Evolutionary conservation across 1,140 invertebrate genomes (phyloP).

Genomic region (Brachionus asplanchnoidis): DNA sequence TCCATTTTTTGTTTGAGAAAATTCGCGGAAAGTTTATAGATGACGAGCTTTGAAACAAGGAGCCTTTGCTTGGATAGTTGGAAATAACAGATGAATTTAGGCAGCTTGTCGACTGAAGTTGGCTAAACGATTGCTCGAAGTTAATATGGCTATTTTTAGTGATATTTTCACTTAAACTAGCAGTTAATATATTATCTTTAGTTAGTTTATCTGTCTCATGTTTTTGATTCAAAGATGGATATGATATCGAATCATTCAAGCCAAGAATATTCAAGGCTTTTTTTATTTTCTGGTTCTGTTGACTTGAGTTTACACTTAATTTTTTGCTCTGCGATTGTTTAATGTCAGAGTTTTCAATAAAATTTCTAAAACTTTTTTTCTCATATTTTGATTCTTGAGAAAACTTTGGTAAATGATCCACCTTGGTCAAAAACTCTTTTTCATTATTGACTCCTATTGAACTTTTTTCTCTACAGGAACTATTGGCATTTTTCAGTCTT

Average conservation of each 20-base stretch:
- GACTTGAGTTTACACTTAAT: neutral
- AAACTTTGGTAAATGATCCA: neutral
- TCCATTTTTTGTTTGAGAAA: slow-evolving; percentile 17
- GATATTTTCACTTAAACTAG: neutral
- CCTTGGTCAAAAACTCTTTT: too few species aligned
- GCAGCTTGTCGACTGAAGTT: neutral
- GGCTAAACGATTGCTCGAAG: neutral
- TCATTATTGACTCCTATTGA: neutral
- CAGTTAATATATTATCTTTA: neutral
- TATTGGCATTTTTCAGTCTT: neutral
- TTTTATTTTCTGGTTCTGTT: slow-evolving; percentile 20
- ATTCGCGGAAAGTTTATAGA: slow-evolving; percentile 18
- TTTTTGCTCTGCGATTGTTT: neutral
- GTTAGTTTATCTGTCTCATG: neutral
- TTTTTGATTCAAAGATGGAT: neutral
- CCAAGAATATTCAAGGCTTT: slow-evolving; percentile 29
- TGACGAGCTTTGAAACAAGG: neutral
- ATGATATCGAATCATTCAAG: slow-evolving; percentile 18
- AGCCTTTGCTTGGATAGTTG: neutral
- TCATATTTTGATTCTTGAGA: neutral
- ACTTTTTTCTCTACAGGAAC: neutral
- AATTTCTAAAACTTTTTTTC: neutral
- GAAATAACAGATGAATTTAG: slow-evolving; percentile 2
- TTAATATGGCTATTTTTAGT: neutral
- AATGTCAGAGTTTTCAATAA: neutral